Evolutionary conservation across 2,113 vertebrate species (phyloP).

Genomic region (Oxyura jamaicensis): DNA sequence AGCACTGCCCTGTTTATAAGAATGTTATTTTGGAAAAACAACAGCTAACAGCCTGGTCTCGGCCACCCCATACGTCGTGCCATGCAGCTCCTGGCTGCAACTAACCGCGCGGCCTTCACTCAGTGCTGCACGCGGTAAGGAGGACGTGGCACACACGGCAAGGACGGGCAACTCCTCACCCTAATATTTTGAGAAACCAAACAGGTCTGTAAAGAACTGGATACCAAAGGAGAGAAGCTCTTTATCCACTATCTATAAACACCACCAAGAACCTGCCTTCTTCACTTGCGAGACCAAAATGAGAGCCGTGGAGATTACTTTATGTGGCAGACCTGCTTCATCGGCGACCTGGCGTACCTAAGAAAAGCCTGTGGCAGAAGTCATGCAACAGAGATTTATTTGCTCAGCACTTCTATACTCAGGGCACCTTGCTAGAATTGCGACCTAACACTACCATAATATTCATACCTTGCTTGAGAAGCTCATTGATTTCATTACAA

Average conservation of each 20-base stretch:
- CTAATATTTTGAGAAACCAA: neutral
- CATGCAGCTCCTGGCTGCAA: neutral
- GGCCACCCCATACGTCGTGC: neutral
- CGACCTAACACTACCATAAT: neutral
- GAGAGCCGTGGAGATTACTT: neutral
- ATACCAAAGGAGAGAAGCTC: neutral
- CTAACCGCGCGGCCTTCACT: neutral
- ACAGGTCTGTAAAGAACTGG: neutral
- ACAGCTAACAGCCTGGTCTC: neutral
- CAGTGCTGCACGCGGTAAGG: neutral
- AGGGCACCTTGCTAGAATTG: neutral
- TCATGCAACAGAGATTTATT: neutral
- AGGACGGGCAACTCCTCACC: neutral
- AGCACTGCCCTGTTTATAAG: neutral
- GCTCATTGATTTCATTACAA: neutral
- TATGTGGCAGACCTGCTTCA: neutral
- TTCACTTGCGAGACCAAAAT: neutral
- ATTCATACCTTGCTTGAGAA: neutral
- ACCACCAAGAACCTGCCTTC: neutral
- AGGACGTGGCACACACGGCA: neutral
- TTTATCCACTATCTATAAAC: neutral
- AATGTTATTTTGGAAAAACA: neutral
- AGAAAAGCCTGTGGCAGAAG: neutral
- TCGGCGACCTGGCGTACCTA: neutral
- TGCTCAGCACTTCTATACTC: rapidly evolving